These are phyloP conservation scores for Sarcophaga rosellei DNA, from an alignment of 2,888 invertebrate species.

Conservation along the genomic window DNA sequence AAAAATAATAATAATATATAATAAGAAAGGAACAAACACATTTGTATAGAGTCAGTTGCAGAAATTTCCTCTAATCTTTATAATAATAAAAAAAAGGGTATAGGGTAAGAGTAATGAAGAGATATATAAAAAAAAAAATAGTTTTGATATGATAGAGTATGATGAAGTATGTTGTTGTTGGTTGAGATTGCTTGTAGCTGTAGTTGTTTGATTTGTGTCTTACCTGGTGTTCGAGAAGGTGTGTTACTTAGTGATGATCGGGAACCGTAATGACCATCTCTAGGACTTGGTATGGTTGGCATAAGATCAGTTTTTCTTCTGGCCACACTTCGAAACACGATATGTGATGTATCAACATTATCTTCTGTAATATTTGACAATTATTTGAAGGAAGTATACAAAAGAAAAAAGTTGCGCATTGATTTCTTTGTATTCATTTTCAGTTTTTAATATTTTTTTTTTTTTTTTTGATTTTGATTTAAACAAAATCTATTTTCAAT, in stretches of 20 bases:
- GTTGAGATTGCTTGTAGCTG: slow-evolving; percentile 14
- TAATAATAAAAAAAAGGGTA: slow-evolving; percentile 25
- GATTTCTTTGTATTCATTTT: slow-evolving; percentile 53
- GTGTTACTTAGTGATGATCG: slow-evolving; percentile 82
- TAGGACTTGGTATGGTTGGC: slow-evolving; percentile 91
- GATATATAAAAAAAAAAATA: slow-evolving; percentile 27
- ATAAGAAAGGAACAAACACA: slow-evolving; percentile 57
- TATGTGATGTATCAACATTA: slow-evolving; percentile 82
- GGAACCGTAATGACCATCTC: slow-evolving; percentile 84
- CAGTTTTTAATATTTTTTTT: slow-evolving; percentile 17
- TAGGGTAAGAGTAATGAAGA: slow-evolving; percentile 26
- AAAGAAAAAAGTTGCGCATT: slow-evolving; percentile 58
- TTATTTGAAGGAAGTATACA: slow-evolving; percentile 42
- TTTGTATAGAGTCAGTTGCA: slow-evolving; percentile 51
- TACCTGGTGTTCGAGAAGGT: slow-evolving; percentile 81
- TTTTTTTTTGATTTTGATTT: background rate
- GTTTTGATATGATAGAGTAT: slow-evolving; percentile 59
- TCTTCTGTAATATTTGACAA: slow-evolving; percentile 78
- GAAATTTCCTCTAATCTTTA: slow-evolving; percentile 50
- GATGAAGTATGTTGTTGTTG: slow-evolving; percentile 49
- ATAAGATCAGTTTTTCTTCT: slow-evolving; percentile 94
- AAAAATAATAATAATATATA: background rate
- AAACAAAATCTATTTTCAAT: slow-evolving; percentile 37
- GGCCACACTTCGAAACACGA: slow-evolving; percentile 89
- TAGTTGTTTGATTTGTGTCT: slow-evolving; percentile 70